These are phyloP conservation scores for Helicoverpa zea DNA, from an alignment of 1,140 invertebrate species.

Conservation along the genomic window DNA sequence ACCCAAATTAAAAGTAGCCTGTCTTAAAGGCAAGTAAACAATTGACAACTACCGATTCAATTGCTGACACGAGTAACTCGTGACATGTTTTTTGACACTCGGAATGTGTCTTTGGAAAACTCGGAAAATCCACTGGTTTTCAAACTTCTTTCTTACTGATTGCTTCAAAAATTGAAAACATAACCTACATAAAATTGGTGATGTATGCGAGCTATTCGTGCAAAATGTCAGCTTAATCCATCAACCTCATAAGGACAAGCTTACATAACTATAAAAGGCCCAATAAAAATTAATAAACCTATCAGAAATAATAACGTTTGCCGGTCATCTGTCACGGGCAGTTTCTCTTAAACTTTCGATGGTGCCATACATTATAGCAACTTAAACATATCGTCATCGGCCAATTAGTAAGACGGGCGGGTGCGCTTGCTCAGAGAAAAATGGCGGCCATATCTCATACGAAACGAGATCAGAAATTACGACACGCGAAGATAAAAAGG, in stretches of 20 bases:
- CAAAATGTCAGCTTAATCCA: not conserved
- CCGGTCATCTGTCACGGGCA: constrained; percentile 6
- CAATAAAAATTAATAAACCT: constrained; percentile 18
- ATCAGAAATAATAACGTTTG: constrained; percentile 25
- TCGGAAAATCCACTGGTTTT: too few relatives aligned
- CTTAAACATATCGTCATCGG: constrained; percentile 50
- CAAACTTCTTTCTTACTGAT: too few relatives aligned
- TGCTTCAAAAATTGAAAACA: too few relatives aligned
- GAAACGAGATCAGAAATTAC: constrained; percentile 42
- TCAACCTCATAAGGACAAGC: not conserved
- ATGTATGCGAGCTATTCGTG: too few relatives aligned
- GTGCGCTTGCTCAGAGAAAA: constrained; percentile 61
- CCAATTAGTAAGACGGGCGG: constrained; percentile 62
- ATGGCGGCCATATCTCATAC: constrained; percentile 66
- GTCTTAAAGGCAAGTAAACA: too few relatives aligned
- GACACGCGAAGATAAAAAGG: constrained; percentile 27
- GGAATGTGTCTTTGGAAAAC: too few relatives aligned
- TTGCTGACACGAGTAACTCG: too few relatives aligned
- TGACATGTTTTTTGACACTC: too few relatives aligned
- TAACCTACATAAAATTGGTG: too few relatives aligned
- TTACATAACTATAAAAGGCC: not conserved
- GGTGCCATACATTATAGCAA: constrained; percentile 49
- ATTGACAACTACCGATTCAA: too few relatives aligned
- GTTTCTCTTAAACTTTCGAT: constrained; percentile 44
- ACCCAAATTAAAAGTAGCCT: too few relatives aligned